phyloP scores from a whole-genome alignment of 2,797 vertebrate species.

The Sphenopsis melanotis region DNA sequence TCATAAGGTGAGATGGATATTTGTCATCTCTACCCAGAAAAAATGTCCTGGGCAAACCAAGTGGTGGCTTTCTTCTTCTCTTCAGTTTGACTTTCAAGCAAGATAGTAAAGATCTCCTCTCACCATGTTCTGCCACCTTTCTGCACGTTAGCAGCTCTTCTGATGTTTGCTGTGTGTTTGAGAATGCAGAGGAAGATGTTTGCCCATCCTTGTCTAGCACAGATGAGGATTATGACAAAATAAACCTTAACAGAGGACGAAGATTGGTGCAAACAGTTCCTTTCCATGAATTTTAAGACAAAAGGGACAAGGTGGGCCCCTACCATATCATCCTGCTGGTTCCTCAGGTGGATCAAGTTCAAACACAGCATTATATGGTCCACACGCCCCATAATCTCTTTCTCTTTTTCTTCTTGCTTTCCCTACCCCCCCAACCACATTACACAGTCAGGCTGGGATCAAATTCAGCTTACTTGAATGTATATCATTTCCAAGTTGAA shows the following conservation, averaged over 20 bases:
- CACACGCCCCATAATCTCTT: not conserved
- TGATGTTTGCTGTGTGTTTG: not conserved
- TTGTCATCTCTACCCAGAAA: conserved; percentile 36
- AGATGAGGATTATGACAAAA: not conserved
- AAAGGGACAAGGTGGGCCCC: not conserved
- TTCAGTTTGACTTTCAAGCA: not conserved
- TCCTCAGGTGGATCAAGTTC: conserved; percentile 22
- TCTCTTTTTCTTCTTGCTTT: not conserved
- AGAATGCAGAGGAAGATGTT: not conserved
- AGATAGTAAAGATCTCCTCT: not conserved
- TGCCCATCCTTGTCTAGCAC: not conserved
- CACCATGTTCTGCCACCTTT: not conserved
- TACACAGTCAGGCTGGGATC: conserved; percentile 24
- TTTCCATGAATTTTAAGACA: not conserved
- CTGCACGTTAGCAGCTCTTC: not conserved
- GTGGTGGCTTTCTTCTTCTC: not conserved
- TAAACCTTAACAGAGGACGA: not conserved
- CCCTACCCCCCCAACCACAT: not conserved
- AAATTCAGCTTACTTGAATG: conserved; percentile 28
- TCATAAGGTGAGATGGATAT: conserved; percentile 28
- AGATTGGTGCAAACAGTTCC: not conserved
- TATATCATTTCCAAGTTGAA: conserved; percentile 46
- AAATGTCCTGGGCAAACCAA: not conserved
- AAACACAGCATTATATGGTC: conserved; percentile 20
- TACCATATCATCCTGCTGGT: not conserved